Percentiles rank a stretch among this genome's conserved stretches.
These are phyloP conservation scores for Scaptodrosophila lebanonensis DNA, from an alignment of 1,140 invertebrate species.

Conservation along the genomic window DNA sequence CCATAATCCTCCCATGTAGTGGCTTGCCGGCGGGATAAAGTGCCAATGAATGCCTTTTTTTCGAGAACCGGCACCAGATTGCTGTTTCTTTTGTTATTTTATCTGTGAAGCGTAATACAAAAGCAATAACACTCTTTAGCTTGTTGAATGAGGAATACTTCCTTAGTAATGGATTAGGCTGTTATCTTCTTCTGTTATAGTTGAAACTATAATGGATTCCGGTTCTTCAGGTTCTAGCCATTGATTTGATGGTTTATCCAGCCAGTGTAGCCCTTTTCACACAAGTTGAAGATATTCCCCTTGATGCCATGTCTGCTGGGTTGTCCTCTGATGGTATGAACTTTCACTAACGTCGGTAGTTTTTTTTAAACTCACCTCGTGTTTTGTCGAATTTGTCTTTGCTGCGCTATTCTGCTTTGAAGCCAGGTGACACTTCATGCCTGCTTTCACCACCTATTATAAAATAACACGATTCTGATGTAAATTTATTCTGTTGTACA, in stretches of 20 bases:
- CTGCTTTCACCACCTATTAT: too few species aligned
- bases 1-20: too few species aligned
- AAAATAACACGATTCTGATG: too few species aligned
- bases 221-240: not conserved
- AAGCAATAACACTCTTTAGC: too few species aligned
- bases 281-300: not conserved
- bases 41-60: too few species aligned
- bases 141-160: too few species aligned
- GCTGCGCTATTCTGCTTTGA: not conserved
- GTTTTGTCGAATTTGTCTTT: not conserved
- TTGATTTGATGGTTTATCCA: not conserved
- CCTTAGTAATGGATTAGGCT: too few species aligned
- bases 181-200: too few species aligned
- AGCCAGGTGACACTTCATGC: constrained; percentile 1
- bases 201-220: too few species aligned
- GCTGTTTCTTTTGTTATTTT: not conserved
- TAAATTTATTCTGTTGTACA: not conserved
- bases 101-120: not conserved
- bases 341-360: not conserved
- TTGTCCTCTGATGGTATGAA: not conserved
- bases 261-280: constrained; percentile 2
- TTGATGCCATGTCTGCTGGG: too few species aligned
- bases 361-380: not conserved
- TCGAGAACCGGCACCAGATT: not conserved
- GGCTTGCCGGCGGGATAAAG: too few species aligned